Conservation (phyloP, 2,888 invertebrate species). For the Podabrus alpinus region DNA sequence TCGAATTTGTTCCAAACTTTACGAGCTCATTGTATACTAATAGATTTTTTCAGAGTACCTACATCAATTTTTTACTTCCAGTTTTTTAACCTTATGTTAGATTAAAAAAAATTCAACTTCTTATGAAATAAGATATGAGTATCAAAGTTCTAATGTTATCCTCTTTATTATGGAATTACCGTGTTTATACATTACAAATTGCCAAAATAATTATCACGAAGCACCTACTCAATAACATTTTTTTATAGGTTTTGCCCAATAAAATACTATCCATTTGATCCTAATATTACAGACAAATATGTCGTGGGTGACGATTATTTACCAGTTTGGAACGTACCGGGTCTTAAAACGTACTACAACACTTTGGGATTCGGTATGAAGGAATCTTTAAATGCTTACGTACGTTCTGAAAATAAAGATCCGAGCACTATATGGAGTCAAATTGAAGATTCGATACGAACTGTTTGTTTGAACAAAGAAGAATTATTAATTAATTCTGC, state of each 20-base stretch:
- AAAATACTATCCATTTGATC: constrained; percentile 90
- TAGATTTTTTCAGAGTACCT: too few relatives aligned
- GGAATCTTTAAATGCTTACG: constrained; percentile 81
- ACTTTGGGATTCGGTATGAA: constrained; percentile 81
- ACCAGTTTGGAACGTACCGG: constrained; percentile 91
- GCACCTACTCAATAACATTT: neutral
- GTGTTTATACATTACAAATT: neutral
- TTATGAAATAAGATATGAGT: neutral
- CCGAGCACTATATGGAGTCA: constrained; percentile 78
- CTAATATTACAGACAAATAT: constrained; percentile 80
- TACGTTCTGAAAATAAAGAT: constrained; percentile 68
- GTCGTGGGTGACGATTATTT: constrained; percentile 93
- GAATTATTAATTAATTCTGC: constrained; percentile 66
- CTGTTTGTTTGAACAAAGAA: constrained; percentile 73
- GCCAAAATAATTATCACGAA: too few relatives aligned
- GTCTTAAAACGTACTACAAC: constrained; percentile 70
- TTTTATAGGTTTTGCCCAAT: constrained; percentile 79
- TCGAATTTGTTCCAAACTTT: too few relatives aligned
- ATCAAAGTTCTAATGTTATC: neutral
- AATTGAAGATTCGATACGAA: constrained; percentile 77
- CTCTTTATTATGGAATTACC: neutral
- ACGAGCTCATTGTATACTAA: too few relatives aligned
- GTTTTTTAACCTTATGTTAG: neutral
- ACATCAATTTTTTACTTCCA: neutral
- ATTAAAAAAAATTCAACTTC: neutral